A percentile compares a stretch with the other conserved stretches of the same genome.
These are phyloP conservation scores for Ophonus ardosiacus DNA, from an alignment of 2,888 invertebrate species.

Conservation along the genomic window DNA sequence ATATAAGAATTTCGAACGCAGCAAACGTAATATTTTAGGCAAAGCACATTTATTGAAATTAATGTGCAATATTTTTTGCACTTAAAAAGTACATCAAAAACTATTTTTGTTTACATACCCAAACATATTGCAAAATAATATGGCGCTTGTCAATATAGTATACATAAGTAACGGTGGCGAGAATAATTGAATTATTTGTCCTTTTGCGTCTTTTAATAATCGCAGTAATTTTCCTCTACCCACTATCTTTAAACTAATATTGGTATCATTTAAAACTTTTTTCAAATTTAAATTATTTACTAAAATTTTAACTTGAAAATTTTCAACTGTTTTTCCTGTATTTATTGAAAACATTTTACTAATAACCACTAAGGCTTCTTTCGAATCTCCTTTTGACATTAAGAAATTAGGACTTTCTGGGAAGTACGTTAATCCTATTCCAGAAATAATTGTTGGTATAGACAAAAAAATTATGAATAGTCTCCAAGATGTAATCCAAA, in stretches of 20 bases:
- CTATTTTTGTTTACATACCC: conserved; percentile 76
- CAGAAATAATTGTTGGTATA: conserved; percentile 81
- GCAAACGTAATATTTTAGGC: no score
- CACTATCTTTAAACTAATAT: conserved; percentile 68
- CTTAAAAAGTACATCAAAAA: not conserved
- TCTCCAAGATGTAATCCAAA: conserved; percentile 81
- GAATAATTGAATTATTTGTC: conserved; percentile 79
- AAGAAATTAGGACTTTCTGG: conserved; percentile 91
- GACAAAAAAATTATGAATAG: conserved; percentile 83
- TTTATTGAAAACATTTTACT: conserved; percentile 80
- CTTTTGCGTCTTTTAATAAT: conserved; percentile 77
- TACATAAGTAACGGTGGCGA: conserved; percentile 77
- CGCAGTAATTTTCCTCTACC: conserved; percentile 70
- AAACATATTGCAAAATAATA: conserved; percentile 83
- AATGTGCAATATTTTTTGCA: not conserved
- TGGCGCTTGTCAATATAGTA: conserved; percentile 79
- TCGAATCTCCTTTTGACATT: conserved; percentile 79
- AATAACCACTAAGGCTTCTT: conserved; percentile 80
- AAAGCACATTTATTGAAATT: no score
- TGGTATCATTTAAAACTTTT: conserved; percentile 53
- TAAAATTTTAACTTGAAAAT: conserved; percentile 70
- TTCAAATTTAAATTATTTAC: conserved; percentile 32
- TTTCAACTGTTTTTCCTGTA: conserved; percentile 74
- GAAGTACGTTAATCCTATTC: conserved; percentile 78
- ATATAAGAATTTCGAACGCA: no score